These are phyloP conservation scores for Callinectes sapidus DNA, from an alignment of 2,888 invertebrate genomes.

Conservation along the genomic window DNA sequence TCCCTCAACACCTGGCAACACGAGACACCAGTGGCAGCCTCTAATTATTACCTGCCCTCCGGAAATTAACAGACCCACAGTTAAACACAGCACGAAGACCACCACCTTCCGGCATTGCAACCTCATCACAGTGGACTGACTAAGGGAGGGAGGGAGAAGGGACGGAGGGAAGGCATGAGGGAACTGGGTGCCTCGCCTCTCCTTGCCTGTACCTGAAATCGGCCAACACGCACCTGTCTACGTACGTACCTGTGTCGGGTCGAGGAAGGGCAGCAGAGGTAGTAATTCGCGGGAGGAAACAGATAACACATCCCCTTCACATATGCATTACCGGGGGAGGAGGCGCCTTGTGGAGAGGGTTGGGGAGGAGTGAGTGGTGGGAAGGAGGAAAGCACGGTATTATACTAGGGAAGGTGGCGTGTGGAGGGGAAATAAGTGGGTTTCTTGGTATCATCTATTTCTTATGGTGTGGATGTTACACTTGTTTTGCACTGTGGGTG, in stretches of 20 bases:
- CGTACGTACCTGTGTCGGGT: neutral
- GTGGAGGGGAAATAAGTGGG: neutral
- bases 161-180: neutral
- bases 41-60: constrained; percentile 13
- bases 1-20: constrained; percentile 12
- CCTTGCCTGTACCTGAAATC: constrained; percentile 2
- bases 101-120: neutral
- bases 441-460: neutral
- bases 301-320: constrained; percentile 14
- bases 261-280: constrained; percentile 4
- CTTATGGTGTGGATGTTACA: neutral
- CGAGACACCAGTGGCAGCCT: neutral
- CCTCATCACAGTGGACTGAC: neutral
- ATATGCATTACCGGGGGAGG: constrained; percentile 7
- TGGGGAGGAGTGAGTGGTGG: neutral
- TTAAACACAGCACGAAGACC: neutral
- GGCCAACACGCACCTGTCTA: neutral
- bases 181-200: neutral
- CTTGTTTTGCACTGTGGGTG: neutral
- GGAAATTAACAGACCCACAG: neutral
- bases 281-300: neutral
- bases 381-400: neutral
- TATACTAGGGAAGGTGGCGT: neutral
- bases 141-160: neutral
- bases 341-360: neutral